Conservation (phyloP, 2,888 invertebrate genomes). For the Tuta absoluta region DNA sequence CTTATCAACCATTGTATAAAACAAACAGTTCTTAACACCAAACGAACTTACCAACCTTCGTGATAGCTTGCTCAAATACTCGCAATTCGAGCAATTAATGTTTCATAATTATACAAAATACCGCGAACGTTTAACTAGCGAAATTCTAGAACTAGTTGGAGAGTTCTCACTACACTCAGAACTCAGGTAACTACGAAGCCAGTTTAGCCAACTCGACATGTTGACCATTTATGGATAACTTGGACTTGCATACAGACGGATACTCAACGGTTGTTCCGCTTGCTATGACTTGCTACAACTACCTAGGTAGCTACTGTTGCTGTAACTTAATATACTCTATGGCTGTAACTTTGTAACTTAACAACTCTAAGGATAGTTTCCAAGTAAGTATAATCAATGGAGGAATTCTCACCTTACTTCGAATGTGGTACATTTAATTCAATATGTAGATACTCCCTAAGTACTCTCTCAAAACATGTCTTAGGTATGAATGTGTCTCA, state of each 20-base stretch:
- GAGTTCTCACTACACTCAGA: neutral
- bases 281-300: neutral
- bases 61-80: neutral
- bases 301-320: neutral
- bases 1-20: neutral
- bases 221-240: conserved; percentile 16
- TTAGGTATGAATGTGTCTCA: too few relatives aligned
- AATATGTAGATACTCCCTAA: neutral
- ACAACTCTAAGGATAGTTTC: neutral
- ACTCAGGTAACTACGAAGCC: conserved; percentile 1
- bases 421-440: neutral
- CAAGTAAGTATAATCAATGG: too few relatives aligned
- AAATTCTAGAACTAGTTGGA: conserved; percentile 1
- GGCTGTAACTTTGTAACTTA: neutral
- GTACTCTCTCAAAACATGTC: neutral
- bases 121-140: neutral
- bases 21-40: neutral
- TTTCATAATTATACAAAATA: neutral
- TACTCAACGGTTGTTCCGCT: conserved; percentile 7
- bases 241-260: conserved; percentile 4
- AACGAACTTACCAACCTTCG: neutral
- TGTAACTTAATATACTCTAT: too few relatives aligned
- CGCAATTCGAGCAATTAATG: neutral
- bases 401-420: neutral
- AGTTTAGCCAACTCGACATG: neutral